Conservation (phyloP, 2,113 vertebrate species). For the Oenanthe oenanthe region DNA sequence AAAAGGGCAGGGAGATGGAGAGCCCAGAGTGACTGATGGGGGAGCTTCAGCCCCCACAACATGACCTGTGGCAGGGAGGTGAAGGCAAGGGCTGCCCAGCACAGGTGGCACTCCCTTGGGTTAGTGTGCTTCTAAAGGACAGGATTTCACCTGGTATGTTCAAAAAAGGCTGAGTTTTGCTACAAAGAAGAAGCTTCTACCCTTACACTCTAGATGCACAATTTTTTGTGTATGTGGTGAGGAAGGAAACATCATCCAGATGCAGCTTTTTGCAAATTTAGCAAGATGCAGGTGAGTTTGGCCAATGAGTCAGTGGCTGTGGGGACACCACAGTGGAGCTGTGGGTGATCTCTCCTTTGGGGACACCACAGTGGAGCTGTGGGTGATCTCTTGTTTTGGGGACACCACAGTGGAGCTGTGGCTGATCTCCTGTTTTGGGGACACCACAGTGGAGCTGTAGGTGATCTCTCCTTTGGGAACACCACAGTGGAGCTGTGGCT, state of each 20-base stretch:
- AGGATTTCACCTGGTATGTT: not conserved
- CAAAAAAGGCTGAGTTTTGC: not conserved
- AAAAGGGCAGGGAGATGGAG: not conserved
- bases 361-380: no score
- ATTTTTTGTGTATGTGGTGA: fast-evolving
- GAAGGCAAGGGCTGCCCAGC: fast-evolving
- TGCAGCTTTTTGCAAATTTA: not conserved
- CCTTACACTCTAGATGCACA: fast-evolving
- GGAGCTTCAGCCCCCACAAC: not conserved
- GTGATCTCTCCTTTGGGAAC: no score
- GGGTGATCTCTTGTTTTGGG: no score
- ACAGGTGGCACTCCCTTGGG: not conserved
- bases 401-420: no score
- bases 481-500: no score
- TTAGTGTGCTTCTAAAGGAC: not conserved
- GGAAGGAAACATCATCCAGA: not conserved
- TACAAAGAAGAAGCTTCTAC: not conserved
- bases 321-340: not conserved
- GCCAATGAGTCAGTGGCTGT: fast-evolving
- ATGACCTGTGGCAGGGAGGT: fast-evolving
- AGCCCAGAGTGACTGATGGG: fast-evolving
- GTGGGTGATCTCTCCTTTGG: no score
- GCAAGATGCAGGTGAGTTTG: not conserved
- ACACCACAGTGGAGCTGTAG: no score
- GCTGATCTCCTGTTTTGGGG: not conserved